Conservation (phyloP, 2,888 invertebrate genomes). For the Meteorus cinctellus region DNA sequence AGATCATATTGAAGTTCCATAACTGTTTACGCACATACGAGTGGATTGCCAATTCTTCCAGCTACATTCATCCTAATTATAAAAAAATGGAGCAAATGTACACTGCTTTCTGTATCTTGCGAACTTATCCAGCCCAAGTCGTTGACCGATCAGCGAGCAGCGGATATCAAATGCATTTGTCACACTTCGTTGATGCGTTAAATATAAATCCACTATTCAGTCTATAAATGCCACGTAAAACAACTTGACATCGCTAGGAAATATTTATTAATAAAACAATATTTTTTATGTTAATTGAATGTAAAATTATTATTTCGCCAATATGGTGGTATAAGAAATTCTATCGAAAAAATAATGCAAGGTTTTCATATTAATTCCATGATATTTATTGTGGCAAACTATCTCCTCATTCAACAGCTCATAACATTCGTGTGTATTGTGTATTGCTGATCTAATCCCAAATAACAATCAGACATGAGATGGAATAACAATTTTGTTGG, state of each 20-base stretch:
- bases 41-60: slow-evolving; percentile 76
- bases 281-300: background rate
- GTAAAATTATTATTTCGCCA: background rate
- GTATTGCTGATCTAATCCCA: slow-evolving; percentile 95
- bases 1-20: slow-evolving; percentile 82
- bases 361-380: background rate
- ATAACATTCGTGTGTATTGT: slow-evolving; percentile 67
- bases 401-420: background rate
- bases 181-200: slow-evolving; percentile 79
- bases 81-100: slow-evolving; percentile 77
- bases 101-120: slow-evolving; percentile 77
- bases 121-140: slow-evolving; percentile 79
- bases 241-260: background rate
- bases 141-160: slow-evolving; percentile 78
- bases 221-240: slow-evolving; percentile 41
- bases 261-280: background rate
- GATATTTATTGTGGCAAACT: background rate
- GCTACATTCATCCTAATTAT: slow-evolving; percentile 78
- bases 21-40: slow-evolving; percentile 77
- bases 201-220: slow-evolving; percentile 77
- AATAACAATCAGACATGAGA: slow-evolving; percentile 92
- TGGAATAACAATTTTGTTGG: slow-evolving; percentile 86
- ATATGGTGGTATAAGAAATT: background rate
- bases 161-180: slow-evolving; percentile 81
- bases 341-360: background rate